A percentile compares a stretch with the other conserved stretches of the same genome.
These are phyloP conservation scores for Laothoe populi DNA, from an alignment of 2,888 invertebrate species.

Conservation along the genomic window DNA sequence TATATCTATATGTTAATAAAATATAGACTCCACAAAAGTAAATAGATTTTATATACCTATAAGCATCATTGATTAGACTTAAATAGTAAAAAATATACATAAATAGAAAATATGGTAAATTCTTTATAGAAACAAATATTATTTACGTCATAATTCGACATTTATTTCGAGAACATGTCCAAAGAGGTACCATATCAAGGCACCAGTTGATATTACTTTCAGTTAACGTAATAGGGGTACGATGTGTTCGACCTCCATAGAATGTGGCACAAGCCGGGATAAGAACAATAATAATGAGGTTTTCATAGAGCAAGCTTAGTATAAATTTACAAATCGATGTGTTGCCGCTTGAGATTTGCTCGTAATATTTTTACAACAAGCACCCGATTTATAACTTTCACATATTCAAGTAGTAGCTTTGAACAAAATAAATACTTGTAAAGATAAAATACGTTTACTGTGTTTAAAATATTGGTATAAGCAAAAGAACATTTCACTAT, in stretches of 20 bases:
- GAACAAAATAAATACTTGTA: too few relatives aligned
- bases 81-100: too few relatives aligned
- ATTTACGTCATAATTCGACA: neutral
- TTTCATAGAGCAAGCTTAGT: slow-evolving; percentile 39
- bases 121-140: neutral
- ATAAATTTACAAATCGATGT: slow-evolving; percentile 8
- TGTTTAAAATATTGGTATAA: too few relatives aligned
- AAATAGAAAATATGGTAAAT: too few relatives aligned
- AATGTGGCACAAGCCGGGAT: slow-evolving; percentile 37
- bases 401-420: too few relatives aligned
- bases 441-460: too few relatives aligned
- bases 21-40: too few relatives aligned
- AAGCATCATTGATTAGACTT: too few relatives aligned
- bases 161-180: slow-evolving; percentile 21
- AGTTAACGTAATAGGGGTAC: slow-evolving; percentile 32
- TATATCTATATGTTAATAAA: too few relatives aligned
- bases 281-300: slow-evolving; percentile 42
- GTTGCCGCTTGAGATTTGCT: neutral
- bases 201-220: slow-evolving; percentile 25
- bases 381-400: neutral
- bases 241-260: slow-evolving; percentile 36
- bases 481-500: too few relatives aligned
- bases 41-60: too few relatives aligned
- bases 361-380: neutral
- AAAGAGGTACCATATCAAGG: slow-evolving; percentile 27